Conservation (phyloP, 2,113 vertebrate genomes). For the Urocolius indicus region DNA sequence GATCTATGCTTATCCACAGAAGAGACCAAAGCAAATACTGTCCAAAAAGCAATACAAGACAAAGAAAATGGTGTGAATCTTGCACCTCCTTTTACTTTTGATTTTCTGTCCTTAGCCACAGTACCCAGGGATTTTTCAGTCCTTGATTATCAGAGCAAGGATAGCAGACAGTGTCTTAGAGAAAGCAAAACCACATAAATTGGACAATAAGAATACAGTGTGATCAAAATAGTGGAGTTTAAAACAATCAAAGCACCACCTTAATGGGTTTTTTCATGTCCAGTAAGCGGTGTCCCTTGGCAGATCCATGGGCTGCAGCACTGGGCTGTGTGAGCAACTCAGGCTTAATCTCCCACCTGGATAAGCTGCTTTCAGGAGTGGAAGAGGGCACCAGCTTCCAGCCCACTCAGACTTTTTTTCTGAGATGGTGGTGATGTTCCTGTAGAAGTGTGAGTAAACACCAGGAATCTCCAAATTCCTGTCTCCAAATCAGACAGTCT, state of each 20-base stretch:
- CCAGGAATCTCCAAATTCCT: not conserved
- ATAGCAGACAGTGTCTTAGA: not conserved
- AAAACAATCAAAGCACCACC: not conserved
- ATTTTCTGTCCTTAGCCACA: not conserved
- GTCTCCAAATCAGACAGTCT: not conserved
- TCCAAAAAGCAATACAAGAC: not conserved
- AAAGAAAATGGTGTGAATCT: not conserved
- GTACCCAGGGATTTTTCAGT: not conserved
- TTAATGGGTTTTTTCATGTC: not conserved
- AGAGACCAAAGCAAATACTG: not conserved
- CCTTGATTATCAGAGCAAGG: not conserved
- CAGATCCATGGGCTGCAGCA: not conserved
- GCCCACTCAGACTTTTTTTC: not conserved
- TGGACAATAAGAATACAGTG: not conserved
- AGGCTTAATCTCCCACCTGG: not conserved
- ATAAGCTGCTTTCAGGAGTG: slow-evolving; percentile 33
- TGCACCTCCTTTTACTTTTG: not conserved
- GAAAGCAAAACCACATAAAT: not conserved
- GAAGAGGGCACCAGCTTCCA: not conserved
- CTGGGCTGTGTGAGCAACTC: not conserved
- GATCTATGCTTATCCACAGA: not conserved
- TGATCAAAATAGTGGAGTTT: not conserved
- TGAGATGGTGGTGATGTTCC: not conserved
- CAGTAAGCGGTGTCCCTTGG: not conserved
- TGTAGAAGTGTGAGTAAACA: not conserved